Evolutionary conservation across 2,113 vertebrate genomes (phyloP), one percentile per base, ranked within the genome.

Genomic region (Malurus melanocephalus): DNA sequence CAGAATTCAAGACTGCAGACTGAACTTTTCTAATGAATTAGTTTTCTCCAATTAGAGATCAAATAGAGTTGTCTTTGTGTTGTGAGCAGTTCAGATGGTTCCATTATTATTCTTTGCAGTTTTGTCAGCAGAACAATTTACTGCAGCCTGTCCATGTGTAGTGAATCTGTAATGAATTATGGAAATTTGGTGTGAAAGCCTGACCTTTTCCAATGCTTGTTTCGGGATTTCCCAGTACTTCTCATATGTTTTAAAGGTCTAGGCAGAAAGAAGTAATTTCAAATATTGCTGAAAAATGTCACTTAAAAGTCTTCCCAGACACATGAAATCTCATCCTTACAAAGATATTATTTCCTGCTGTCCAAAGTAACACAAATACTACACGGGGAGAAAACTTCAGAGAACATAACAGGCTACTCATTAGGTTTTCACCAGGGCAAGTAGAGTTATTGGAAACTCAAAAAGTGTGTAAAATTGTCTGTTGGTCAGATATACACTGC

Each of bases 161-260:
- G 80, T 76, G 92, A 96, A 85, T 96, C 76, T 80, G n/a, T 83
- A 90, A 92, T 85, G 93, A 95, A 93, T 96, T 90, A 93, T 48
- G 78, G 93, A 96, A 95, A 88, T 92, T 67, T 92, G 32, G 64
- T 79, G 64, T 87, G 85, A 77, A 93, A 93, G 57, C 80, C 75
- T 89, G 89, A 94, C 75, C 89, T 89, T 96, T 97, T 94, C 66
- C 4, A 3, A 24, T 75, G 57, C 72, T 67, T 74, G 46, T 76
- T 78, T 49, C 20, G 9, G 71, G 45, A 72, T 93, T 89, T 79
- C 64, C 40, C 72, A 85, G 26, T 52, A 26, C 14, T 15, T 92
- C 35, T 87, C 0, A 0, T 40, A 22, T 0, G 0, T 80, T 74
- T 48, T 53, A 84, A 79, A 89, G 49, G 40, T 59, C 19, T 32